Evolutionary conservation across 2,888 invertebrate species (phyloP).

Genomic region (Phasia obesa): DNA sequence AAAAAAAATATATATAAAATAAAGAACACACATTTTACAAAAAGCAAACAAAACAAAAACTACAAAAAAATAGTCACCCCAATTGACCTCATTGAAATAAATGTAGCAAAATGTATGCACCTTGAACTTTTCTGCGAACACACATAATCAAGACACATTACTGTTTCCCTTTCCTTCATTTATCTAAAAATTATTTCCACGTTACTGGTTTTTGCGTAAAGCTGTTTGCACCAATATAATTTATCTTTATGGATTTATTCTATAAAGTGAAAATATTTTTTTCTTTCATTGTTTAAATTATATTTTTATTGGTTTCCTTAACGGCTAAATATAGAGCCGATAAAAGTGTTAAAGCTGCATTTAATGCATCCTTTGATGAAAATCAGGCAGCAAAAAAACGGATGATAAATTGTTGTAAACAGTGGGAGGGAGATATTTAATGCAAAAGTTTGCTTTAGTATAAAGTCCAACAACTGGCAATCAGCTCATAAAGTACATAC

Average conservation of each 20-base stretch:
- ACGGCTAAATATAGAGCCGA: slow-evolving; percentile 8
- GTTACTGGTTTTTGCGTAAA: slow-evolving; percentile 18
- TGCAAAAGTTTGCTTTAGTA: neutral
- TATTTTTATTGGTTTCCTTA: slow-evolving; percentile 55
- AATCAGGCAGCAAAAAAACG: neutral
- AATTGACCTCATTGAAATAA: slow-evolving; percentile 51
- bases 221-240: neutral
- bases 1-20: slow-evolving; percentile 15
- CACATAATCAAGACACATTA: neutral
- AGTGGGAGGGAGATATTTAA: neutral
- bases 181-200: neutral
- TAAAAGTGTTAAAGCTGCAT: slow-evolving; percentile 46
- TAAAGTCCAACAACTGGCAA: neutral
- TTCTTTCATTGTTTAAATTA: slow-evolving; percentile 30
- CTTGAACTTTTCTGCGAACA: slow-evolving; percentile 46
- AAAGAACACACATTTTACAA: neutral
- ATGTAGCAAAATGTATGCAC: slow-evolving; percentile 30
- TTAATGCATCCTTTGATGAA: slow-evolving; percentile 40
- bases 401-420: neutral
- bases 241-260: slow-evolving; percentile 21
- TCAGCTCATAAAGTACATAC: no score
- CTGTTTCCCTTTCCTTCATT: neutral
- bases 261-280: neutral
- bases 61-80: slow-evolving; percentile 39
- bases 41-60: slow-evolving; percentile 1